Percentiles rank a stretch among this genome's conserved stretches.
phyloP scores from a whole-genome alignment of 1,140 invertebrate species.

The Neotoxoptera formosana region DNA sequence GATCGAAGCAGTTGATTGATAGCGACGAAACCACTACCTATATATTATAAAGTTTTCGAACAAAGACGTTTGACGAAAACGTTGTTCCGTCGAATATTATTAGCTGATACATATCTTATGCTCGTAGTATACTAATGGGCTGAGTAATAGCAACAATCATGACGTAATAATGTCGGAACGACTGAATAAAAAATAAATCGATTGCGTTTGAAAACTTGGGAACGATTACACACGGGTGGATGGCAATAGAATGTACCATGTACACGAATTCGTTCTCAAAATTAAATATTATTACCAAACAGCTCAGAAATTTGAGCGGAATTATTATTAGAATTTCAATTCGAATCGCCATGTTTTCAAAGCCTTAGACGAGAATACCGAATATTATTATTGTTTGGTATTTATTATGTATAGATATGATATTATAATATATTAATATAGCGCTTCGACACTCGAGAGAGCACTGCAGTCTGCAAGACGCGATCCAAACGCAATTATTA shows the following conservation, averaged over 20 bases:
- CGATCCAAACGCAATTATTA: background rate
- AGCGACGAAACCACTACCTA: background rate
- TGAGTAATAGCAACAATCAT: slow-evolving; percentile 11
- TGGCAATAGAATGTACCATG: background rate
- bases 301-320: background rate
- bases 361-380: background rate
- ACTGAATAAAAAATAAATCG: background rate
- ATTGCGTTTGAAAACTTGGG: background rate
- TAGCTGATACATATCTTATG: background rate
- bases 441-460: background rate
- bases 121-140: background rate
- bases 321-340: background rate
- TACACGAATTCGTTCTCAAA: background rate
- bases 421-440: background rate
- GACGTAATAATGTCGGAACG: background rate
- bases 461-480: background rate
- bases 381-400: background rate
- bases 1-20: background rate
- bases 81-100: background rate
- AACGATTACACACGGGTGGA: background rate
- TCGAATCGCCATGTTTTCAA: background rate
- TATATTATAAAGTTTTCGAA: background rate
- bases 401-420: background rate
- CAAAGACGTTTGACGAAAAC: background rate
- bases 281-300: background rate